phyloP scores from a whole-genome alignment of 2,888 invertebrate genomes.

The Amitus sp. region DNA sequence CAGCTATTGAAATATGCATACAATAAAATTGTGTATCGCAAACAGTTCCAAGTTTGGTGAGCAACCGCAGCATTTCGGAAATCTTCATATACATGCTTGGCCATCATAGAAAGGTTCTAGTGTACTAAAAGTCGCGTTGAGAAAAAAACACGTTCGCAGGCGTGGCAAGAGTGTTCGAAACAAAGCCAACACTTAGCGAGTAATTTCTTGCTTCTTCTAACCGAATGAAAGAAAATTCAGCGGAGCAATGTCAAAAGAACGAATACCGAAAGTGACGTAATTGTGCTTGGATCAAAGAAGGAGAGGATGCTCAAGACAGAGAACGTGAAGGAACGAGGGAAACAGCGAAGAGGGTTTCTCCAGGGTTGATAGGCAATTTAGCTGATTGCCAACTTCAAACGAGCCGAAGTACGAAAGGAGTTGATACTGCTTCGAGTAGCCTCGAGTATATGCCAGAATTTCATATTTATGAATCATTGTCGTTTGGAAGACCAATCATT shows the following conservation, averaged over 20 bases:
- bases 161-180: too few relatives aligned
- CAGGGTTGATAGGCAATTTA: slow-evolving; percentile 65
- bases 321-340: slow-evolving; percentile 37
- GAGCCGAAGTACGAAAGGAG: slow-evolving; percentile 49
- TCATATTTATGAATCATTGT: slow-evolving; percentile 40
- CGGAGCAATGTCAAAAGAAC: slow-evolving; percentile 8
- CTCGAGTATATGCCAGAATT: slow-evolving; percentile 25
- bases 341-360: slow-evolving; percentile 45
- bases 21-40: too few relatives aligned
- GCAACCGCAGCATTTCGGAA: too few relatives aligned
- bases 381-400: slow-evolving; percentile 65
- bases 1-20: too few relatives aligned
- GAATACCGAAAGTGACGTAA: slow-evolving; percentile 27
- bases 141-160: too few relatives aligned
- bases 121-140: too few relatives aligned
- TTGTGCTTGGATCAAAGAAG: slow-evolving; percentile 31
- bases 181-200: slow-evolving; percentile 16
- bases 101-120: too few relatives aligned
- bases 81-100: too few relatives aligned
- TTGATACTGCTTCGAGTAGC: slow-evolving; percentile 40
- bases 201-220: slow-evolving; percentile 22
- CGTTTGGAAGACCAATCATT: slow-evolving; percentile 6
- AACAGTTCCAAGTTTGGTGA: too few relatives aligned
- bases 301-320: slow-evolving; percentile 21
- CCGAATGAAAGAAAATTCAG: slow-evolving; percentile 17